Evolutionary conservation across 2,888 invertebrate species (phyloP).

Genomic region (Ptychoptera albimana): DNA sequence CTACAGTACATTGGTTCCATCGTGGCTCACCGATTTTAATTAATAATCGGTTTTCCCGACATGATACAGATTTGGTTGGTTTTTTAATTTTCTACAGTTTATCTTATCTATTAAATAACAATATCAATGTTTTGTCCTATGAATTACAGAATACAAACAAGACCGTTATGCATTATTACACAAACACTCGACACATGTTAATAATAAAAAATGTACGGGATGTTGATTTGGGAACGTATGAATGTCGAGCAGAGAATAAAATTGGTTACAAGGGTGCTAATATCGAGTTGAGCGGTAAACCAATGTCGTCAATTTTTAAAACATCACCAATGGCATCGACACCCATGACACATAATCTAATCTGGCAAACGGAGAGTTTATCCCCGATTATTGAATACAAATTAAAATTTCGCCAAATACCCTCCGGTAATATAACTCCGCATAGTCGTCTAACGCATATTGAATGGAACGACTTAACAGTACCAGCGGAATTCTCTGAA

Average conservation of each 20-base stretch:
- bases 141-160: slow-evolving; percentile 12
- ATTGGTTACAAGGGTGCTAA: slow-evolving; percentile 52
- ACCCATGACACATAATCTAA: slow-evolving; percentile 46
- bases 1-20: slow-evolving; percentile 50
- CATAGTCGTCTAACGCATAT: slow-evolving; percentile 12
- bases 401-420: slow-evolving; percentile 30
- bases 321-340: slow-evolving; percentile 24
- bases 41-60: slow-evolving; percentile 21
- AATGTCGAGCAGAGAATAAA: slow-evolving; percentile 59
- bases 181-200: slow-evolving; percentile 42
- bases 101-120: not conserved
- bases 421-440: slow-evolving; percentile 20
- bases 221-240: slow-evolving; percentile 60
- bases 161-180: slow-evolving; percentile 36
- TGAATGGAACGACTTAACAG: slow-evolving; percentile 27
- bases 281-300: slow-evolving; percentile 51
- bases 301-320: slow-evolving; percentile 27
- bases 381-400: slow-evolving; percentile 58
- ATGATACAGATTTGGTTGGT: slow-evolving; percentile 26
- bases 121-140: not conserved
- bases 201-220: slow-evolving; percentile 49
- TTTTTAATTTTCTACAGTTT: not conserved
- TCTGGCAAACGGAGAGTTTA: slow-evolving; percentile 77
- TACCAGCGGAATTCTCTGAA: slow-evolving; percentile 24
- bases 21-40: slow-evolving; percentile 38